Base-by-base conservation (phyloP, 2,888 invertebrate genomes). In the Flabesymbios commensalis region DNA sequence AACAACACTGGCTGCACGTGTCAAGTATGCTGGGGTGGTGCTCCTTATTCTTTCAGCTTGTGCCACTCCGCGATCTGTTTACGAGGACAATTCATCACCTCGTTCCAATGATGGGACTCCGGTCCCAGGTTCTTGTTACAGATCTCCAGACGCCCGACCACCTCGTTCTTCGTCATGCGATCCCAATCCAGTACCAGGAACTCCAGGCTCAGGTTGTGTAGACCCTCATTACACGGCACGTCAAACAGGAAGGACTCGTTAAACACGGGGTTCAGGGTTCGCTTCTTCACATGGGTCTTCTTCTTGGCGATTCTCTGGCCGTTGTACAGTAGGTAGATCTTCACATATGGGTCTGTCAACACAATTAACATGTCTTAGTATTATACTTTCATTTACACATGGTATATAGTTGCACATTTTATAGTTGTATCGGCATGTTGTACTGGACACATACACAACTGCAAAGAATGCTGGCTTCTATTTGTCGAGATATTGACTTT, bases 41-140 rank as follows among this genome's bases (percentile, higher is more conserved):
- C n/a, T n/a, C n/a, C n/a, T n/a, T 59, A 78, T 57, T 80, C 80
- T 43, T 72, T 90, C 75, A 98, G 88, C 86, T 96, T 95, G 87
- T 99, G 98, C 98, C 98, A 99, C 85, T 98, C 96, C 70, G 98
- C 98, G 81, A 98, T 96, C 87, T 98, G 98, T 71, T 97, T 90
- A 74, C 96, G 89, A 55, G 97, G 96, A 72, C 95, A 95, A 80
- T 91, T 94, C 86, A 94, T 92, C 72, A 97, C 95, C 86, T 97
- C 96, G 78, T 92, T 92, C 97, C 97, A 98, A 85, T 98, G 98
- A 17, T 22, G 33, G 26, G 57, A 26, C n/a, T 51, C 54, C 22
- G 22, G 51, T 24, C 77, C 75, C n/a, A 66, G 68, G 39, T 71
- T 67, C 54, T 90, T 90, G 19, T 79, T 68, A 51, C 97, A 97